Evolutionary conservation across 2,113 vertebrate species (phyloP), one percentile per base, ranked within the genome.

Genomic region (Myrmophylax atrothorax): DNA sequence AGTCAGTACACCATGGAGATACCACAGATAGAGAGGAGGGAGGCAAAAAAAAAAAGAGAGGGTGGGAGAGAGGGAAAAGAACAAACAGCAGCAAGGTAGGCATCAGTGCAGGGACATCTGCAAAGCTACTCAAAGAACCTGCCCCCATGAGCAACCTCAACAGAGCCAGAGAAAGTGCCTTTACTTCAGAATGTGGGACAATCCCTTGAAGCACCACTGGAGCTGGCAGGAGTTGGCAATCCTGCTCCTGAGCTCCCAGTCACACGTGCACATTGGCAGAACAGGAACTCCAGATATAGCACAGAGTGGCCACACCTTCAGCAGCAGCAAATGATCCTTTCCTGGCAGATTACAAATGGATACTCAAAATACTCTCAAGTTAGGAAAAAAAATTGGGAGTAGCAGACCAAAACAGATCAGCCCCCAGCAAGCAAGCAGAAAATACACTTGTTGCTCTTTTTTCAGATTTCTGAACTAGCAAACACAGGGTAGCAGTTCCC

Each of bases 81-180:
- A 33, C 14, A 28, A 75, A 12, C 12, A 90, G 35, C n/a, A 63
- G 26, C 33, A 42, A 62, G 0, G 0, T 4, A 56, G 40, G 68
- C 78, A 75, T 28, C 16, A 31, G 10, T 0, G 0, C 7, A 12
- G 6, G 44, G 38, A 81, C 22, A 14, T 18, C 6, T 63, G 42
- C 50, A 82, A 63, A 73, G 72, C 14, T 18, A 38, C 28, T 67
- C 28, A 33, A 35, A 50, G 58, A 69, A 67, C 44, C 14, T 12
- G 7, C 38, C 38, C 49, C 66, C 46, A 8, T 1, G 1, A 62
- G 23, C 7, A 69, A 58, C 6, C 31, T 53, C 55, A 44, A 12
- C 13, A 44, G 50, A 78, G 52, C 12, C 82, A 49, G 31, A 66
- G 3, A 26, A 38, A 25, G 8, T 0, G 1, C 56, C 33, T 46